Evolutionary conservation across 2,888 invertebrate species (phyloP).

Genomic region (Amblyjoppa proteus): DNA sequence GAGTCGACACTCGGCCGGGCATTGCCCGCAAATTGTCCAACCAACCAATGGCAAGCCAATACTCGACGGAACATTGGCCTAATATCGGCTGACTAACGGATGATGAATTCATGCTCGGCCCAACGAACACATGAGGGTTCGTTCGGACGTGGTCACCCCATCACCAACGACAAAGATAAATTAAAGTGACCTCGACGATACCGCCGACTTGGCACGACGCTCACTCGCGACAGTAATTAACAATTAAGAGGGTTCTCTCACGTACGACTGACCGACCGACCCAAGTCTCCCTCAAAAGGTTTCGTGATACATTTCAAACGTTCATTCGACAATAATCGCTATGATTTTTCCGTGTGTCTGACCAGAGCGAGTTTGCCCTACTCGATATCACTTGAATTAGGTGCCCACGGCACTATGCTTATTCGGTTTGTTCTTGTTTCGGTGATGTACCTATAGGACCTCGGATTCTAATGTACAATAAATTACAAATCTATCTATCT

Average conservation of each 20-base stretch:
- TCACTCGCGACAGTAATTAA: constrained; percentile 34
- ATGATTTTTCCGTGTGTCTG: background rate
- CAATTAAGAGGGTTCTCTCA: constrained; percentile 13
- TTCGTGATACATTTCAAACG: background rate
- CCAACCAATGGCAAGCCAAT: too few species aligned
- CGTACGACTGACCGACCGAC: background rate
- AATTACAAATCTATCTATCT: too few species aligned
- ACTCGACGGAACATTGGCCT: too few species aligned
- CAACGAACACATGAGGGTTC: background rate
- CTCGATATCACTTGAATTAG: background rate
- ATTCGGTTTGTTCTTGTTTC: too few species aligned
- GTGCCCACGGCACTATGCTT: background rate
- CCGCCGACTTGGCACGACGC: constrained; percentile 23
- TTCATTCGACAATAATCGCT: background rate
- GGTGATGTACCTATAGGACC: too few species aligned
- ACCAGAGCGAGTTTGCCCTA: background rate
- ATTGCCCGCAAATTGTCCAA: too few species aligned
- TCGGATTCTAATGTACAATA: too few species aligned
- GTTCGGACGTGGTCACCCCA: background rate
- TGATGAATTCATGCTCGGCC: too few species aligned
- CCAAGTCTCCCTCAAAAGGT: constrained; percentile 1
- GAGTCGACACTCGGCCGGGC: too few species aligned
- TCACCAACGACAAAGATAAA: constrained; percentile 34
- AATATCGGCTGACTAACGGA: too few species aligned
- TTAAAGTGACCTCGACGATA: constrained; percentile 28